phyloP scores from a whole-genome alignment of 2,888 invertebrate genomes.

The Omphaloscelis lunosa region DNA sequence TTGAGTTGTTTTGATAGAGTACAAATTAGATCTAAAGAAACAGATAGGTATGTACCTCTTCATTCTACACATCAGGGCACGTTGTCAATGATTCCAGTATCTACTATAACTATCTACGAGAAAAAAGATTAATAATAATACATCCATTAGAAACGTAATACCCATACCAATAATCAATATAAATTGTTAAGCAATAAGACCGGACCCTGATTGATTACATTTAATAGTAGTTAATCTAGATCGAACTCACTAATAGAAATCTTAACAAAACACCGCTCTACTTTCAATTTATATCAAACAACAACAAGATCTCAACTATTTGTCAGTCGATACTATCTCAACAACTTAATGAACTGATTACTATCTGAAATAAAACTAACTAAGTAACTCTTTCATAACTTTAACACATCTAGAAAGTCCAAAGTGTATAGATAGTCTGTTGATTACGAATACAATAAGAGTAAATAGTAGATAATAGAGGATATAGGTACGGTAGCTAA shows the following conservation, averaged over 20 bases:
- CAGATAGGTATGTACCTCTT: not conserved
- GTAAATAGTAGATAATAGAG: not conserved
- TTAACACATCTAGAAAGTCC: slow-evolving; percentile 31
- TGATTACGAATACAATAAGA: not conserved
- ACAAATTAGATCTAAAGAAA: not conserved
- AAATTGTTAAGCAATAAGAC: slow-evolving; percentile 9
- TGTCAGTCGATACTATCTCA: slow-evolving; percentile 69
- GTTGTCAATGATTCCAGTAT: not conserved
- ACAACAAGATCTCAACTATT: slow-evolving; percentile 59
- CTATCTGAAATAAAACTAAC: slow-evolving; percentile 63
- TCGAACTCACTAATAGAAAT: slow-evolving; percentile 31
- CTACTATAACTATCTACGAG: not conserved
- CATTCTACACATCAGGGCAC: not conserved
- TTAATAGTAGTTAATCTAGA: slow-evolving; percentile 27
- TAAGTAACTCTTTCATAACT: slow-evolving; percentile 34
- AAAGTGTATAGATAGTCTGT: not conserved
- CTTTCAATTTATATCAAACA: slow-evolving; percentile 38
- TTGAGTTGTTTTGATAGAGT: slow-evolving; percentile 1
- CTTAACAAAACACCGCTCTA: slow-evolving; percentile 28
- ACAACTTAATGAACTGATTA: slow-evolving; percentile 83
- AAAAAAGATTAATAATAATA: not conserved
- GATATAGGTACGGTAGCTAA: too few species aligned
- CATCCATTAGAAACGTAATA: slow-evolving; percentile 18
- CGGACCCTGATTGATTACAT: slow-evolving; percentile 22
- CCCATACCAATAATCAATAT: slow-evolving; percentile 18